Conservation (phyloP, 2,888 invertebrate species). For the Buathra laborator region DNA sequence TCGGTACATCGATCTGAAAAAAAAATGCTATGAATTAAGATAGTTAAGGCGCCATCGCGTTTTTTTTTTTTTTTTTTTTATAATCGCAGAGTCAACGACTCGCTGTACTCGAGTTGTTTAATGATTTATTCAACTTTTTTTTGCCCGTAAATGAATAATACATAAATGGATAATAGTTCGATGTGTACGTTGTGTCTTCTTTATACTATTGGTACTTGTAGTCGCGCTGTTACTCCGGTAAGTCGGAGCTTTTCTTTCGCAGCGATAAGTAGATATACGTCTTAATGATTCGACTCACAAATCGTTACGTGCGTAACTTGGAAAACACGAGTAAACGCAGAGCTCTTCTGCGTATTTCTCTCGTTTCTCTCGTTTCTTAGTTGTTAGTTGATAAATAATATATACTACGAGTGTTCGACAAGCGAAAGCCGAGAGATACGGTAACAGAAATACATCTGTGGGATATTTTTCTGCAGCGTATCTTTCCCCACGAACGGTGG, state of each 20-base stretch:
- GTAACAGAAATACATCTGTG: conserved; percentile 41
- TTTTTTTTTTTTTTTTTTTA: not conserved
- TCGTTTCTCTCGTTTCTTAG: conserved; percentile 49
- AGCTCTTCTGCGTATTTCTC: conserved; percentile 22
- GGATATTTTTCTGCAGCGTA: conserved; percentile 43
- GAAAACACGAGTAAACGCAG: conserved; percentile 57
- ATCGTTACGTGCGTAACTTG: conserved; percentile 64
- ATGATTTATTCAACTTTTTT: not conserved
- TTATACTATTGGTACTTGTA: not conserved
- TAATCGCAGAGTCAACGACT: not conserved
- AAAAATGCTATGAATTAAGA: too few species aligned
- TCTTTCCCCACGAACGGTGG: conserved; percentile 35
- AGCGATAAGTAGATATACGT: conserved; percentile 39
- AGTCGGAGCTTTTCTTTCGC: conserved; percentile 37
- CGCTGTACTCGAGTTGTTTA: not conserved
- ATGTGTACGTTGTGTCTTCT: not conserved
- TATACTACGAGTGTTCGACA: conserved; percentile 47
- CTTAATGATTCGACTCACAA: conserved; percentile 65
- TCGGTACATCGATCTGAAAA: too few species aligned
- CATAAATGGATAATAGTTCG: too few species aligned
- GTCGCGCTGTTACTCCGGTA: conserved; percentile 13
- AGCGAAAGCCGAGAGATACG: conserved; percentile 51
- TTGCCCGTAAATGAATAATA: not conserved
- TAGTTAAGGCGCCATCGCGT: too few species aligned
- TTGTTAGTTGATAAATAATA: conserved; percentile 48